Evolutionary conservation across 2,113 vertebrate species (phyloP).

Genomic region (Brachypodius melanocephalos): DNA sequence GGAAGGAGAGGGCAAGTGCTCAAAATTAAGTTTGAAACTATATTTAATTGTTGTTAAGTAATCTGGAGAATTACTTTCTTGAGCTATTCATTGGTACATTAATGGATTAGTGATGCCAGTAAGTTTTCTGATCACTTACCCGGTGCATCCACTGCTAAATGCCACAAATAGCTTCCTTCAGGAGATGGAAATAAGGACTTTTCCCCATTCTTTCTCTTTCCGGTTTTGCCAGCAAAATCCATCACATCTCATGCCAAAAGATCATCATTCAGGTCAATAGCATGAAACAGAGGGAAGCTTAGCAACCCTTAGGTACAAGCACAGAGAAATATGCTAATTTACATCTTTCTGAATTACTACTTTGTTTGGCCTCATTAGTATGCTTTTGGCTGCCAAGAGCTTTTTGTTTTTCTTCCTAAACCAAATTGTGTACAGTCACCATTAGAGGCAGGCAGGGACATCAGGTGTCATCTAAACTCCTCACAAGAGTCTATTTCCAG

Average conservation of each 20-base stretch:
- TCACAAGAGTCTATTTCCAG: background rate
- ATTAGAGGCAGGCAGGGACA: background rate
- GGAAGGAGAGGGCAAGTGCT: background rate
- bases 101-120: background rate
- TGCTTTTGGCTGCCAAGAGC: constrained; percentile 22
- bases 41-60: background rate
- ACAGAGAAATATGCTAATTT: constrained; percentile 52
- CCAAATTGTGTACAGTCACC: background rate
- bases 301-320: constrained; percentile 25
- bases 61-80: background rate
- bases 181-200: background rate
- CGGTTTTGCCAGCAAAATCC: background rate
- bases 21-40: background rate
- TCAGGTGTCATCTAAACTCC: background rate
- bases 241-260: constrained; percentile 19
- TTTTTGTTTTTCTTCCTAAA: constrained; percentile 24
- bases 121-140: background rate
- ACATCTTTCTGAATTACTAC: constrained; percentile 43
- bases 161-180: background rate
- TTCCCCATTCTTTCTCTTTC: background rate
- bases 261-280: constrained; percentile 53
- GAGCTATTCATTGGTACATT: background rate
- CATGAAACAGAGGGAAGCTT: constrained; percentile 35
- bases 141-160: background rate
- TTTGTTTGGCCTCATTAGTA: constrained; percentile 56